These are phyloP conservation scores for Allygus modestus DNA, from an alignment of 2,888 invertebrate species.

Conservation along the genomic window DNA sequence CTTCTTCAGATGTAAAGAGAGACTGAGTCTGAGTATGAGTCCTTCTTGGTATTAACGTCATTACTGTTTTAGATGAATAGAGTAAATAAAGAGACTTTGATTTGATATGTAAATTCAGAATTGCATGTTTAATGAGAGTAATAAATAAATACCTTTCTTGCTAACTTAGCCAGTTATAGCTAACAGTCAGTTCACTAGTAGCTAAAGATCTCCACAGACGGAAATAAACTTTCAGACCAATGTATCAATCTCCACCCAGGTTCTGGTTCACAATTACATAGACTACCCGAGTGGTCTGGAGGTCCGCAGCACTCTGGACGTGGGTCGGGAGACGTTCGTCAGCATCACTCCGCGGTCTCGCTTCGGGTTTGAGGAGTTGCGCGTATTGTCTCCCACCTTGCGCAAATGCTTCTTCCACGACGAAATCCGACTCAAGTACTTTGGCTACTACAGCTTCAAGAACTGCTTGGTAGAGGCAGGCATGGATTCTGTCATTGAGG, in stretches of 20 bases:
- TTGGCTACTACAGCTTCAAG: conserved; percentile 45
- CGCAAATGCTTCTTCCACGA: conserved; percentile 45
- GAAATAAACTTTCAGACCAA: too few species aligned
- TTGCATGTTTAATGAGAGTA: too few species aligned
- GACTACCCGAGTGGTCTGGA: conserved; percentile 44
- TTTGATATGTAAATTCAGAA: too few species aligned
- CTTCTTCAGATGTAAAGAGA: too few species aligned
- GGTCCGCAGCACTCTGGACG: not conserved
- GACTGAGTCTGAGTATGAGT: too few species aligned
- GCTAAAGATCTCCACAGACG: too few species aligned
- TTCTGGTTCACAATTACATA: conserved; percentile 26
- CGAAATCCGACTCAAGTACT: conserved; percentile 50
- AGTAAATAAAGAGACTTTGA: too few species aligned
- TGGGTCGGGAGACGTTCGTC: conserved; percentile 39
- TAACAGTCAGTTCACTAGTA: too few species aligned
- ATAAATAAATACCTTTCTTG: too few species aligned
- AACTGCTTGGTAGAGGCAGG: conserved; percentile 46
- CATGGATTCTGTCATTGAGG: conserved; percentile 25
- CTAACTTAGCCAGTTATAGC: too few species aligned
- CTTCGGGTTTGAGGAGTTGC: conserved; percentile 27
- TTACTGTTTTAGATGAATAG: too few species aligned
- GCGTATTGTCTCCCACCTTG: conserved; percentile 6
- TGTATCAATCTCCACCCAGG: not conserved
- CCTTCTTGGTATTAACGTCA: too few species aligned
- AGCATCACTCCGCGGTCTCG: conserved; percentile 25